Base-by-base conservation (phyloP, 2,797 vertebrate species). In the Crenichthys baileyi region DNA sequence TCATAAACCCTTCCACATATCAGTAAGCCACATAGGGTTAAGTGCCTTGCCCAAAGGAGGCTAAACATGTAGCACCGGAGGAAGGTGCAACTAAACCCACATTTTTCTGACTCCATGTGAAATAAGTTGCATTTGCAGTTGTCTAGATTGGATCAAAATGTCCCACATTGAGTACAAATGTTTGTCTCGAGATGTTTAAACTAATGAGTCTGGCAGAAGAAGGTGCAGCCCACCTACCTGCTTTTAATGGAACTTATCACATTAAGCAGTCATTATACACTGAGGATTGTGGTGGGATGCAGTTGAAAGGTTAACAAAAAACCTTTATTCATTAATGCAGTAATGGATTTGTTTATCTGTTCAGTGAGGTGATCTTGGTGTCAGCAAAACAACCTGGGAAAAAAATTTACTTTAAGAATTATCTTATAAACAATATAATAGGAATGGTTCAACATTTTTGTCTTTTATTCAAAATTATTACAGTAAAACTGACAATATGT, bases 271-370 rank as follows among this genome's bases (percentile, higher is more conserved):
- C 36, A 68, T 68, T 67, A 67, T 41, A 68, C 2, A 4, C 65
- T 68, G 39, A 68, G 22, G 39, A 44, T 12, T 68, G 20, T 68
- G 65, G 39, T 44, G 65, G 9, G 65, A 68, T 68, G 20, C 39
- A 13, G 9, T 68, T 41, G 39, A 44, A 44, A 68, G 65, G 24
- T 24, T 41, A n/a, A 68, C 39, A 68, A 7, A 44, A 44, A 44
- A 41, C 9, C 39, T 41, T 68, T 68, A 44, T 68, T 68, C 39
- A 68, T 44, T 68, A 68, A 68, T 68, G 65, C 65, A 68, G 11
- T 68, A 68, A 68, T 44, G 65, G 39, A 68, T 46, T 68, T 68
- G 39, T 68, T 68, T 68, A 24, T 68, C 36, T 5, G 11, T 68
- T 68, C 65, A 15, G 2, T 2, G 5, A 68, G 39, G 39, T 18